Evolutionary conservation across 2,888 invertebrate species (phyloP).

Genomic region (Limnephilus rhombicus): DNA sequence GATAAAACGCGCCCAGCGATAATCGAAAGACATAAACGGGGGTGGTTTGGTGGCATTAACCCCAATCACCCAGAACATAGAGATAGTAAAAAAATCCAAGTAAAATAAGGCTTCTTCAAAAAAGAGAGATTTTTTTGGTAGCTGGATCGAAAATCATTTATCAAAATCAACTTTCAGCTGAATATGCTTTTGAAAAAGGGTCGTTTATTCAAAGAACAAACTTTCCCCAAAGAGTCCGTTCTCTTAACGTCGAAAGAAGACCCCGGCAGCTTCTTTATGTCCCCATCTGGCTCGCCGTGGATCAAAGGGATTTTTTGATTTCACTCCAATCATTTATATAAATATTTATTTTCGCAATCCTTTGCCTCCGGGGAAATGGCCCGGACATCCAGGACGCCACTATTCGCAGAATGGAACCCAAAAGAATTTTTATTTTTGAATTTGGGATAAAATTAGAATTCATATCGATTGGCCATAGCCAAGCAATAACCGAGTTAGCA

Average conservation of each 20-base stretch:
- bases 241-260: background rate
- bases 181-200: background rate
- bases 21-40: slow-evolving; percentile 25
- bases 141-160: background rate
- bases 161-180: background rate
- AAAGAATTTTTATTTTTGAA: background rate
- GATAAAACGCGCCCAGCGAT: background rate
- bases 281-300: background rate
- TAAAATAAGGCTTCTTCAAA: background rate
- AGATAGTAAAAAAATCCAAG: background rate
- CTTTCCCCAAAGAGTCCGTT: background rate
- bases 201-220: slow-evolving; percentile 1
- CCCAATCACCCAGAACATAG: slow-evolving; percentile 5
- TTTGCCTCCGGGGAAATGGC: background rate
- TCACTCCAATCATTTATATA: background rate
- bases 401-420: background rate
- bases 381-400: background rate
- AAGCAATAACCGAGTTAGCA: background rate
- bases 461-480: background rate
- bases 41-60: background rate
- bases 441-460: background rate
- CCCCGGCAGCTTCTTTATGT: background rate
- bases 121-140: background rate
- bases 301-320: background rate
- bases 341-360: background rate